Base-by-base conservation (phyloP, 2,113 vertebrate genomes). In the Pteruthius melanotis region DNA sequence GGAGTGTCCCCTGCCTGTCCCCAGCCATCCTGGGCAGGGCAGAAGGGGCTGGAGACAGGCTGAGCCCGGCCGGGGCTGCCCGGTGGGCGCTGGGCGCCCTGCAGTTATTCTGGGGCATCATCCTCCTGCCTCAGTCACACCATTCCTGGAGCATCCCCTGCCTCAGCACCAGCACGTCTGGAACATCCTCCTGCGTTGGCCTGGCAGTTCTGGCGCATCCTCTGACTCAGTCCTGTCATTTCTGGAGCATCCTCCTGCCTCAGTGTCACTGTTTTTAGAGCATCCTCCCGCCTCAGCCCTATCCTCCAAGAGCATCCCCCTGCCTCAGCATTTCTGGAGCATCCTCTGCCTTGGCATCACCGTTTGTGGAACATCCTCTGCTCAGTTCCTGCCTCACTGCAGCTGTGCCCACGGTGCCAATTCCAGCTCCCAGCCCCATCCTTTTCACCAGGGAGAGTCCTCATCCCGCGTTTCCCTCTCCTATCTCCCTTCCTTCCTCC, bases 401-500 rank as follows among this genome's bases (percentile, higher is more conserved):
- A 64, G 57, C 30, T 60, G 53, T 60, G 47, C 69, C 60, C 64
- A 5, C 1, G 1, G 70, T 44, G 66, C 37, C 54, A 23, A 2
- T 30, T 18, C 42, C 69, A 66, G 61, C 40, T 84, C 50, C 78
- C 35, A 33, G n/a, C 42, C 74, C 37, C 68, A 54, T 61, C 47
- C 59, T 26, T 40, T 16, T 6, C 27, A 20, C 11, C 16, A 57
- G 40, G 11, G 21, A 14, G 10, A 39, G 21, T 18, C 19, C 28
- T 23, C 27, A 26, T 28, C 52, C 52, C 1, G 1, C 18, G 0
- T 37, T 74, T 3, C 3, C 21, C 40, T 23, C 82, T 93, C 66
- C 64, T 4, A 0, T 50, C 91, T 70, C 76, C 42, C 50, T 70
- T 22, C 40, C 54, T 90, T 71, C 90, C 72, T 94, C 74, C 90